phyloP scores from a whole-genome alignment of 2,113 vertebrate genomes.

The Stigmatopora argus region DNA sequence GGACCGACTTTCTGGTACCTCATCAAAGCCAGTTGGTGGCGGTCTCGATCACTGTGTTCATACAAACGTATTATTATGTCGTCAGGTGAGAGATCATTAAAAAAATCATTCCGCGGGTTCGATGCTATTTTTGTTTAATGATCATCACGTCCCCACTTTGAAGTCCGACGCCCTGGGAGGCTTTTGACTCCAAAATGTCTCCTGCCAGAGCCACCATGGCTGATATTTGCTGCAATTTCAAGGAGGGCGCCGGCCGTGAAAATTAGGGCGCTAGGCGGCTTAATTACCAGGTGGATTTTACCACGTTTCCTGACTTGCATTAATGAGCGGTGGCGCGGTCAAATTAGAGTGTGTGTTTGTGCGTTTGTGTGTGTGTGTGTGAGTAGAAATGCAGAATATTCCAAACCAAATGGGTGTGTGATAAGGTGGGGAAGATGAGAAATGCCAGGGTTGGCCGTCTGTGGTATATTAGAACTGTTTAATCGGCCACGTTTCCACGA shows the following conservation, averaged over 20 bases:
- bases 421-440: slow-evolving; percentile 15
- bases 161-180: not conserved
- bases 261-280: slow-evolving; percentile 17
- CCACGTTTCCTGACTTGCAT: slow-evolving; percentile 57
- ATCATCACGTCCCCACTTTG: slow-evolving; percentile 5
- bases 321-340: slow-evolving; percentile 27
- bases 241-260: slow-evolving; percentile 38
- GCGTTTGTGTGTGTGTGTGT: slow-evolving; percentile 4
- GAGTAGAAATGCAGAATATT: slow-evolving; percentile 8
- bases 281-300: slow-evolving; percentile 58
- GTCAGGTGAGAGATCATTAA: not conserved
- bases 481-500: no score
- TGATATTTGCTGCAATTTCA: slow-evolving; percentile 26
- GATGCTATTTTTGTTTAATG: slow-evolving; percentile 37
- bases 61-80: not conserved
- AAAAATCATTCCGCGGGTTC: slow-evolving; percentile 9
- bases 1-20: not conserved
- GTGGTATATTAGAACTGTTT: not conserved
- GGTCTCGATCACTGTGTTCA: not conserved
- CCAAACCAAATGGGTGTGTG: slow-evolving; percentile 6
- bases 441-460: slow-evolving; percentile 1
- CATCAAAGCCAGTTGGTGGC: not conserved
- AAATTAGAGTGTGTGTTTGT: slow-evolving; percentile 37
- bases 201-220: slow-evolving; percentile 11
- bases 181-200: not conserved